Conservation (phyloP, 2,797 vertebrate genomes). For the Tinamus major region DNA sequence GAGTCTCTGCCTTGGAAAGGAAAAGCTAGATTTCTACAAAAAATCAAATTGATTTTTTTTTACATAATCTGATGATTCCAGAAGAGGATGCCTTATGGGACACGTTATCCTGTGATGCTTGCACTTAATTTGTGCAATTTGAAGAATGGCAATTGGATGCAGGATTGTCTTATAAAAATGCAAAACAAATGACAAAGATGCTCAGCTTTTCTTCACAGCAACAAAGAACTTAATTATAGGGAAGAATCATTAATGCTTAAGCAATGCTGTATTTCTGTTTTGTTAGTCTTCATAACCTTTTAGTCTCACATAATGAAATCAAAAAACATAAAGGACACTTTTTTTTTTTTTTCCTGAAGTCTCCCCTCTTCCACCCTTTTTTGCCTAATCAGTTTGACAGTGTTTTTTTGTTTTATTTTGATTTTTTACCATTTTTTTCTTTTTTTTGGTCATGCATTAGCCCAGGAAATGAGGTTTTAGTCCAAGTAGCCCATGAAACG, state of each 20-base stretch:
- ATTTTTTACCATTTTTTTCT: no score
- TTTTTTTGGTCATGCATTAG: not conserved
- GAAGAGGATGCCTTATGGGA: not conserved
- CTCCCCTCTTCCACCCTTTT: not conserved
- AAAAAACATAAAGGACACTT: not conserved
- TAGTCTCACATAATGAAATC: not conserved
- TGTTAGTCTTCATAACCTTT: not conserved
- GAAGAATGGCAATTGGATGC: not conserved
- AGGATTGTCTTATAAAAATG: constrained; percentile 4
- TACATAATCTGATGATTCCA: not conserved
- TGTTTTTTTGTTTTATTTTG: no score
- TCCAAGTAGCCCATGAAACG: no score
- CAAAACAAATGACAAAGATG: constrained; percentile 14
- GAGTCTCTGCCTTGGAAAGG: not conserved
- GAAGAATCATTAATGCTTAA: constrained; percentile 6
- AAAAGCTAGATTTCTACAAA: not conserved
- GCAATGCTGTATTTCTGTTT: not conserved
- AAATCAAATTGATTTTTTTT: not conserved
- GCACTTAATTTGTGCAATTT: not conserved
- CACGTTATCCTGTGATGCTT: not conserved
- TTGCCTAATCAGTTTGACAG: not conserved
- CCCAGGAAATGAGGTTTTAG: no score
- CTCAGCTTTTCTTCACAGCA: not conserved
- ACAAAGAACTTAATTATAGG: constrained; percentile 14
- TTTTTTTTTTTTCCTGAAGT: not conserved